These are phyloP conservation scores for Dysdera silvatica DNA, from an alignment of 1,140 invertebrate species.

Conservation along the genomic window DNA sequence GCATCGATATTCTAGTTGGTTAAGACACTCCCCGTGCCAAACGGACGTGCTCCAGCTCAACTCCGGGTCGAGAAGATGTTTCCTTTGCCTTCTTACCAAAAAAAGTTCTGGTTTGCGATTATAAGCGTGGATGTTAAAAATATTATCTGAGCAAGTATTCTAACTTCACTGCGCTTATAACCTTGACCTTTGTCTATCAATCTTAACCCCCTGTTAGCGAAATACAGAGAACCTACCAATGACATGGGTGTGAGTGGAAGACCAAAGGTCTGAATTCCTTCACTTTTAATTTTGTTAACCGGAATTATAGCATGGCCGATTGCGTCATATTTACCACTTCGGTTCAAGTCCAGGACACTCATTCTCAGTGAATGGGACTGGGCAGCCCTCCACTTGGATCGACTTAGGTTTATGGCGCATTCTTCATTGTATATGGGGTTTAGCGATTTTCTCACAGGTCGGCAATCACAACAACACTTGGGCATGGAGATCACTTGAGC, in stretches of 20 bases:
- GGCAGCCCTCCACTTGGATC: conserved; percentile 10
- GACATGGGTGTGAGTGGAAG: conserved; percentile 18
- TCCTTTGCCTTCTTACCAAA: too few species aligned
- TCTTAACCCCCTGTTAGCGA: background rate
- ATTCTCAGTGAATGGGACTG: background rate
- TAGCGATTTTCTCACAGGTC: conserved; percentile 15
- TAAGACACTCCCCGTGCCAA: too few species aligned
- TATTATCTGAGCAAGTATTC: too few species aligned
- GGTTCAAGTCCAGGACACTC: conserved; percentile 20
- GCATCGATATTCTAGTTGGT: too few species aligned
- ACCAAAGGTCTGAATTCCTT: background rate
- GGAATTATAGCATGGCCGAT: conserved; percentile 24
- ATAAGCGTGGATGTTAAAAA: too few species aligned
- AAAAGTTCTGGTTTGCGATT: too few species aligned
- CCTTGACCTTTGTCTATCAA: too few species aligned
- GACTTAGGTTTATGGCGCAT: background rate
- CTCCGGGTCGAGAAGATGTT: too few species aligned
- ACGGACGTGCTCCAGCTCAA: too few species aligned
- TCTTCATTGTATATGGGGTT: conserved; percentile 25
- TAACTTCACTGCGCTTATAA: too few species aligned
- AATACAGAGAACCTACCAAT: conserved; percentile 9
- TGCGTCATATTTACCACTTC: conserved; percentile 26
- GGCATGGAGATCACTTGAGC: conserved; percentile 4
- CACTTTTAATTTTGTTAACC: background rate
- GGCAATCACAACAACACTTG: conserved; percentile 2